These are phyloP conservation scores for Tineola bisselliella DNA, from an alignment of 2,888 invertebrate species.

Conservation along the genomic window DNA sequence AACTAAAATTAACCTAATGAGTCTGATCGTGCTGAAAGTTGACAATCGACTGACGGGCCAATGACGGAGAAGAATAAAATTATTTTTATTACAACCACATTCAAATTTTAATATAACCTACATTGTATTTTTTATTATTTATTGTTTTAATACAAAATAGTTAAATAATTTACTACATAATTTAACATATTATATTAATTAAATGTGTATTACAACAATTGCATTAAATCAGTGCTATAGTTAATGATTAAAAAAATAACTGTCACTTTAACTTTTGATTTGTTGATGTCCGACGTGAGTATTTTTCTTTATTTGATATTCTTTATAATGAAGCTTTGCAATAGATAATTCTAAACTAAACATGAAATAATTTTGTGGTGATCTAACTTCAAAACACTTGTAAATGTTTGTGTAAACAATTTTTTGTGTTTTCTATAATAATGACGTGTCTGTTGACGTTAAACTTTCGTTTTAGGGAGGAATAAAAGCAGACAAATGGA, in stretches of 20 bases:
- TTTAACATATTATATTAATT: too few species aligned
- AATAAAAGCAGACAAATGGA: conserved; percentile 37
- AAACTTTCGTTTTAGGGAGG: background rate
- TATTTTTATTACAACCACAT: background rate
- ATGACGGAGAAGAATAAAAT: background rate
- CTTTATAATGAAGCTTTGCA: conserved; percentile 3
- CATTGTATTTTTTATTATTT: background rate
- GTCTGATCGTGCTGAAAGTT: conserved; percentile 67
- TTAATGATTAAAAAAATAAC: too few species aligned
- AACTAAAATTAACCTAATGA: conserved; percentile 68
- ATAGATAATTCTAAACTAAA: background rate
- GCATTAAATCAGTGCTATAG: too few species aligned
- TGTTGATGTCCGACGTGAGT: too few species aligned
- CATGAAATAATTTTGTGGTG: conserved; percentile 8
- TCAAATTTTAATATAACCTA: background rate
- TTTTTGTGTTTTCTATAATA: too few species aligned
- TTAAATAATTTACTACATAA: too few species aligned
- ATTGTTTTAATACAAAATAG: background rate
- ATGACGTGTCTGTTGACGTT: conserved; percentile 15
- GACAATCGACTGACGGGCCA: conserved; percentile 66
- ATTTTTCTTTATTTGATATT: conserved; percentile 10
- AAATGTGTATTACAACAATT: too few species aligned
- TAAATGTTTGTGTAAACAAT: too few species aligned
- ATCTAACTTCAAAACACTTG: background rate
- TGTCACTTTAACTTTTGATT: too few species aligned